A percentile compares a stretch with the other conserved stretches of the same genome.
Conservation (phyloP, 2,797 vertebrate genomes). For the Bradypodion pumilum region DNA sequence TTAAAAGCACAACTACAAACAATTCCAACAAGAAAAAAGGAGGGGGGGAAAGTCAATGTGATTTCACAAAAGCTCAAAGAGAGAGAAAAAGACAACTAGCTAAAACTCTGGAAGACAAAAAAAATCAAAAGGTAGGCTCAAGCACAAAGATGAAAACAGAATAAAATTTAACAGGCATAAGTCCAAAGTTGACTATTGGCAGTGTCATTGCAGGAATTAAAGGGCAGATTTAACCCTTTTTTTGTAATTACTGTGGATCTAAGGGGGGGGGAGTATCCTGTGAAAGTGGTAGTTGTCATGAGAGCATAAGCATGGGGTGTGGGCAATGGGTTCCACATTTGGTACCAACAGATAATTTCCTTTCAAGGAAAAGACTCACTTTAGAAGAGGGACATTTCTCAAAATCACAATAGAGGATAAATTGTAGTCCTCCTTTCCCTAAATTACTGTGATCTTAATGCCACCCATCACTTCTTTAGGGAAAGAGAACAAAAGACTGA, state of each 20-base stretch:
- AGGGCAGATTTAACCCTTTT: not conserved
- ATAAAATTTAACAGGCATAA: too few relatives aligned
- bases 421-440: not conserved
- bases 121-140: too few relatives aligned
- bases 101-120: too few relatives aligned
- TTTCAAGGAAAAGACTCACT: not conserved
- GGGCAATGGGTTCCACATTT: not conserved
- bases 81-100: too few relatives aligned
- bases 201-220: not conserved
- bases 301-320: not conserved
- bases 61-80: too few relatives aligned
- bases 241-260: not conserved
- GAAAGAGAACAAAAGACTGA: not conserved
- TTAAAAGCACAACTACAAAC: too few relatives aligned
- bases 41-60: too few relatives aligned
- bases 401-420: not conserved
- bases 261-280: not conserved
- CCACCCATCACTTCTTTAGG: not conserved
- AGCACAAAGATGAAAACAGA: too few relatives aligned
- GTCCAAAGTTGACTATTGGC: not conserved
- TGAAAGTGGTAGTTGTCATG: not conserved
- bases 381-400: not conserved
- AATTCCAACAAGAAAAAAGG: too few relatives aligned
- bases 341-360: not conserved
- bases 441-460: not conserved